phyloP scores from a whole-genome alignment of 2,113 vertebrate genomes.

The Platysteira castanea region DNA sequence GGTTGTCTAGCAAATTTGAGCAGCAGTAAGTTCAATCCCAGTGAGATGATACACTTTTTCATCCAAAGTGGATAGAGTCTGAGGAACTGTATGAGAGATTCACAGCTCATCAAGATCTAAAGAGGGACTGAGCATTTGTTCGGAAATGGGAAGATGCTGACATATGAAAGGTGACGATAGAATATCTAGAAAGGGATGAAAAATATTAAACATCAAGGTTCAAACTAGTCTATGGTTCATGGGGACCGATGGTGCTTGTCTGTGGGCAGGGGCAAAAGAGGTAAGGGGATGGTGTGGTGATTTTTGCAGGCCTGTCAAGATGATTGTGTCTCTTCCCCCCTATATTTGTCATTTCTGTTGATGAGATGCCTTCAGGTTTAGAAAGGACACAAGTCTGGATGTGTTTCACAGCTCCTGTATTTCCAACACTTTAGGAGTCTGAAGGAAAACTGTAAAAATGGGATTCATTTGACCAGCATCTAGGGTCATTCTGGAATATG shows the following conservation, averaged over 20 bases:
- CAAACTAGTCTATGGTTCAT: background rate
- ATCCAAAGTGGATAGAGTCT: background rate
- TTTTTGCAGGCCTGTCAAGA: background rate
- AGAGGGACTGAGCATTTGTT: background rate
- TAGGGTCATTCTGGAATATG: background rate
- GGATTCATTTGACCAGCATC: background rate
- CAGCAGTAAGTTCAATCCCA: background rate
- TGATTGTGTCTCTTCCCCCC: background rate
- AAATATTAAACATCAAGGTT: background rate
- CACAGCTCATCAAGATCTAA: background rate
- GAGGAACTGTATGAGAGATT: background rate
- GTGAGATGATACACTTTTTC: background rate
- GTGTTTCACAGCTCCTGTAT: background rate
- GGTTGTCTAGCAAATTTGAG: background rate
- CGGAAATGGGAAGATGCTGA: background rate
- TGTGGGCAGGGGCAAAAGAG: background rate
- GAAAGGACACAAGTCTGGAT: background rate
- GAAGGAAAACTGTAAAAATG: background rate
- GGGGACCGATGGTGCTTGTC: background rate
- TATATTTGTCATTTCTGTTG: background rate
- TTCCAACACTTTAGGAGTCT: background rate
- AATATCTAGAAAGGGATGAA: background rate
- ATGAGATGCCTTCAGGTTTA: background rate
- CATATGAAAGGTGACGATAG: background rate
- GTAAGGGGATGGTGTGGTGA: background rate